A percentile compares a stretch with the other conserved stretches of the same genome.
These are phyloP conservation scores for Caenorhabditis japonica DNA, from an alignment of 2,888 invertebrate species.

Conservation along the genomic window DNA sequence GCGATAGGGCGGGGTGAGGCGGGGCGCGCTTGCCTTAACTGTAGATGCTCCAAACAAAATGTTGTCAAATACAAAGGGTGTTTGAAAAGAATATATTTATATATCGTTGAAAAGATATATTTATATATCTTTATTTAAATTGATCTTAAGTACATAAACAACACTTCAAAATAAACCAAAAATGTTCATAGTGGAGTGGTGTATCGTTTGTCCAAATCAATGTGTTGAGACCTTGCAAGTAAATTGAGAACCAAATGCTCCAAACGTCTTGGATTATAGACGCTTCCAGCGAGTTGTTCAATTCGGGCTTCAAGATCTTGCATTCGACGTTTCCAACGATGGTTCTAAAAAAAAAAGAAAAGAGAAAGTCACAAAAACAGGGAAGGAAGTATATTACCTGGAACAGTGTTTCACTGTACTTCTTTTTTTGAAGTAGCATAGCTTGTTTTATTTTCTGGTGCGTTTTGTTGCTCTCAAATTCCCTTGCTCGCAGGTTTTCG, in stretches of 20 bases:
- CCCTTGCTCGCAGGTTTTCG: slow-evolving; percentile 18
- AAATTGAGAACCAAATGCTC: slow-evolving; percentile 54
- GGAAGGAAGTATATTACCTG: too few relatives aligned
- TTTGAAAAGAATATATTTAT: too few relatives aligned
- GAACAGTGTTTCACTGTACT: slow-evolving; percentile 10
- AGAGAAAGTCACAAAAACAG: too few relatives aligned
- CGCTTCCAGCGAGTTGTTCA: slow-evolving; percentile 55
- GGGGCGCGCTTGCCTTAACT: too few relatives aligned
- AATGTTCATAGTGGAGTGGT: slow-evolving; percentile 2
- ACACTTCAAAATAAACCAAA: slow-evolving; percentile 2
- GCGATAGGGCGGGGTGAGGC: too few relatives aligned
- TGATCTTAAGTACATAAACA: too few relatives aligned
- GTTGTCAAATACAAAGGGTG: too few relatives aligned
- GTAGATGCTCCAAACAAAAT: too few relatives aligned
- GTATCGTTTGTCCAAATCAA: slow-evolving; percentile 52
- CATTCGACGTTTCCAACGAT: slow-evolving; percentile 39
- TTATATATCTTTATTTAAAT: too few relatives aligned
- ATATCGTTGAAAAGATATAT: too few relatives aligned
- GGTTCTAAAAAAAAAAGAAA: slow-evolving; percentile 36
- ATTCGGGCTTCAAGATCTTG: slow-evolving; percentile 54
- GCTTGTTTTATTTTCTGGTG: slow-evolving; percentile 40
- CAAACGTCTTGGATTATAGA: slow-evolving; percentile 55
- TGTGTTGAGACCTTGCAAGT: slow-evolving; percentile 53
- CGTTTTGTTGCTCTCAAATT: slow-evolving; percentile 28
- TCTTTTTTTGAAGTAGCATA: slow-evolving; percentile 2